These are phyloP conservation scores for Austrolebias charrua DNA, from an alignment of 2,797 vertebrate species.

Conservation along the genomic window DNA sequence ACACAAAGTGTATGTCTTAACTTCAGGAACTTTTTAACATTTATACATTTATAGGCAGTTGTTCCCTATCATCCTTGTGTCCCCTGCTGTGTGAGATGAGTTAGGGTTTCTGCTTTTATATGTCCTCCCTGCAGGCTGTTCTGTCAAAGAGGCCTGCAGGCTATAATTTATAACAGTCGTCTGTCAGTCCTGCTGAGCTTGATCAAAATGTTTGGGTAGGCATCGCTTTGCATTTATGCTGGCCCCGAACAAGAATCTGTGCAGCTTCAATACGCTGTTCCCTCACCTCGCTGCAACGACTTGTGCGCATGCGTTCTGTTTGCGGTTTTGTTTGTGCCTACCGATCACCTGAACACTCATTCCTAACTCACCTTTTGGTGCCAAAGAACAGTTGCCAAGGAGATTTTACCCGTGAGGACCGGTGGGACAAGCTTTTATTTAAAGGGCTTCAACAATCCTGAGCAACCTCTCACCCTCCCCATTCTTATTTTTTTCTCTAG, in stretches of 20 bases:
- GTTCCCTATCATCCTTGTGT: conserved; percentile 26
- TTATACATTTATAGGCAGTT: conserved; percentile 19
- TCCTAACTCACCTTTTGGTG: conserved; percentile 57
- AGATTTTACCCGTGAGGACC: conserved; percentile 51
- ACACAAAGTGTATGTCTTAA: neutral
- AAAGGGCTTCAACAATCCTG: conserved; percentile 52
- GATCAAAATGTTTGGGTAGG: conserved; percentile 20
- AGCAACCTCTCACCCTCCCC: conserved; percentile 51
- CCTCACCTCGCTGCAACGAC: conserved; percentile 27
- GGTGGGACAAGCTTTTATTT: conserved; percentile 50
- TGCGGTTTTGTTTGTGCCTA: conserved; percentile 33
- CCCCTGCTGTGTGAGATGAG: conserved; percentile 33
- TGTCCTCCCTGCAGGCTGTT: conserved; percentile 36
- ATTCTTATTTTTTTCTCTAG: conserved; percentile 31
- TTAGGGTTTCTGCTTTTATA: conserved; percentile 35
- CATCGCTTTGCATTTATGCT: conserved; percentile 21
- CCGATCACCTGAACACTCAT: conserved; percentile 10
- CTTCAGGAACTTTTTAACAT: conserved; percentile 8
- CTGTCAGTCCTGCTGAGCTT: conserved; percentile 22
- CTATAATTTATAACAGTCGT: conserved; percentile 35
- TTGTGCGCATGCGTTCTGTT: conserved; percentile 24
- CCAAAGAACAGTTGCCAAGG: conserved; percentile 72
- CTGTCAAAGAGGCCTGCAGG: conserved; percentile 36
- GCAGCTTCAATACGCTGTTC: conserved; percentile 41
- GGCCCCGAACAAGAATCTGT: conserved; percentile 19